A percentile compares a stretch with the other conserved stretches of the same genome.
phyloP scores from a whole-genome alignment of 2,113 vertebrate species.

The Atlantisia rogersi region DNA sequence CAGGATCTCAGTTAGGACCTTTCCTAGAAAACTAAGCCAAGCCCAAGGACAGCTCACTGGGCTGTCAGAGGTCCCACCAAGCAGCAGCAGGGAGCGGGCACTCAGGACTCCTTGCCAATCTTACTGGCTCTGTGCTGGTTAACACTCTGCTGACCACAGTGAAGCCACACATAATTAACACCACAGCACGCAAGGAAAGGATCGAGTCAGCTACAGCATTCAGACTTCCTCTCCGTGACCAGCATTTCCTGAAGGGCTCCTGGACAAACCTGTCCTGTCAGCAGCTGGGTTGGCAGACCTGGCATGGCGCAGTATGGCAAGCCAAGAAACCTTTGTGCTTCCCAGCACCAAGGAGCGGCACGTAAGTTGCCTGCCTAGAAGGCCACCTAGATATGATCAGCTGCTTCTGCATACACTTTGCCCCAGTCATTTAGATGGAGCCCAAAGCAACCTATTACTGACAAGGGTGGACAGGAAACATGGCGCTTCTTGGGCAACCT shows the following conservation, averaged over 20 bases:
- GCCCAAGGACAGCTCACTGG: not conserved
- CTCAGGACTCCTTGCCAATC: not conserved
- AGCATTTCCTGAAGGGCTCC: not conserved
- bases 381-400: not conserved
- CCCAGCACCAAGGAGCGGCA: not conserved
- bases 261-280: not conserved
- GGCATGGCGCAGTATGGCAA: not conserved
- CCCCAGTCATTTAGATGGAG: not conserved
- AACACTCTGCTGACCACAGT: not conserved
- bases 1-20: not conserved
- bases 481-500: accelerated
- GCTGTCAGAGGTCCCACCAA: not conserved
- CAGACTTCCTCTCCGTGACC: not conserved
- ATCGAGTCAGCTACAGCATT: not conserved
- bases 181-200: not conserved
- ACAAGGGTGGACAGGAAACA: not conserved
- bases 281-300: not conserved
- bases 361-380: not conserved
- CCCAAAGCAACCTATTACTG: not conserved
- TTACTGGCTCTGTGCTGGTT: not conserved
- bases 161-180: not conserved
- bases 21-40: not conserved
- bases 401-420: not conserved
- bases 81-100: not conserved
- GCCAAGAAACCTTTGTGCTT: not conserved